Conservation (phyloP, 2,888 invertebrate species). For the Adineta ricciae region DNA sequence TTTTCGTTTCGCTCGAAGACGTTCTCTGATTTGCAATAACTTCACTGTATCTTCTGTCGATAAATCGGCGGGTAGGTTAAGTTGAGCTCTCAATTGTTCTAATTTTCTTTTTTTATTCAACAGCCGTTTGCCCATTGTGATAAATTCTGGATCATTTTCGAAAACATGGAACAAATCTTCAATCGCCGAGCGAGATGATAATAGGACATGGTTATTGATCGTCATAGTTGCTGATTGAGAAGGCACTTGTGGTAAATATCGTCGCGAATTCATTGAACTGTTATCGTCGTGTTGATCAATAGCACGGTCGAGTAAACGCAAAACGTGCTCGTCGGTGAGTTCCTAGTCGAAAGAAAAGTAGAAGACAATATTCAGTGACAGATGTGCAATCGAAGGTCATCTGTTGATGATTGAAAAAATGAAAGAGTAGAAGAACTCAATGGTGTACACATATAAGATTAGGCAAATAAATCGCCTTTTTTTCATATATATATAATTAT, state of each 20-base stretch:
- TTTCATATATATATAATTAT: neutral
- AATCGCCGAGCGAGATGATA: neutral
- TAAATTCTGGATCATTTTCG: neutral
- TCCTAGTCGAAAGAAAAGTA: neutral
- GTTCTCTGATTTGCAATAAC: neutral
- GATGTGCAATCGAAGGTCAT: neutral
- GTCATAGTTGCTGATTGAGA: neutral
- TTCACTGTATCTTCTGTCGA: neutral
- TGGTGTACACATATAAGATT: neutral
- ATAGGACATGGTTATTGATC: neutral
- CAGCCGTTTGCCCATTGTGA: neutral
- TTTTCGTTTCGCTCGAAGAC: neutral
- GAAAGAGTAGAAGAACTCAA: neutral
- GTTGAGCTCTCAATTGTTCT: neutral
- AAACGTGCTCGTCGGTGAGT: neutral
- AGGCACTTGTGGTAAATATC: neutral
- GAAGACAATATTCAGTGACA: neutral
- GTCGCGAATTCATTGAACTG: neutral
- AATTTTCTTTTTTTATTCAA: slow-evolving; percentile 20
- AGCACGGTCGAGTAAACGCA: neutral
- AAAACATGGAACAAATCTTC: slow-evolving; percentile 19
- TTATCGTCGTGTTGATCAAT: neutral
- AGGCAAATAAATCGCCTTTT: neutral
- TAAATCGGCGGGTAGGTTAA: neutral
- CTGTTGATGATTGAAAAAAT: neutral